Percentiles rank a stretch among this genome's conserved stretches.
These are phyloP conservation scores for Python bivittatus DNA, from an alignment of 2,113 vertebrate species.

Conservation along the genomic window DNA sequence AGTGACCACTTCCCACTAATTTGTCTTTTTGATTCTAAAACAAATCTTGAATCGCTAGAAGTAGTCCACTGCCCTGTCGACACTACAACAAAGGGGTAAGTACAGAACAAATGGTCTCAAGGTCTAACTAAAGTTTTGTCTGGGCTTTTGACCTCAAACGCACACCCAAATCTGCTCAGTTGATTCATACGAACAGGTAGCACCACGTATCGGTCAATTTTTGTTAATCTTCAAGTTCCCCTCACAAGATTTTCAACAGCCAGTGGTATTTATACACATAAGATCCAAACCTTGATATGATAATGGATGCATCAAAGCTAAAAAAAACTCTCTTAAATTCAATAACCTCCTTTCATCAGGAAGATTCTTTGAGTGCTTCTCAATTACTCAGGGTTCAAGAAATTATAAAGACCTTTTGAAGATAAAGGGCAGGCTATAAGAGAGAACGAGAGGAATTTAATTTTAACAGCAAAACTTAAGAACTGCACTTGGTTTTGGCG, in stretches of 20 bases:
- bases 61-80: neutral
- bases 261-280: neutral
- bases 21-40: too few species aligned
- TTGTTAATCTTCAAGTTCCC: neutral
- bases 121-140: neutral
- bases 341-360: neutral
- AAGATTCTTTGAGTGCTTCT: neutral
- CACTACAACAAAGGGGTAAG: neutral
- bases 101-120: neutral
- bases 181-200: neutral
- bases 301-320: neutral
- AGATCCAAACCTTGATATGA: neutral
- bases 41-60: too few species aligned
- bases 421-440: neutral
- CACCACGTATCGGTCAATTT: neutral
- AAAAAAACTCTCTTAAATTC: neutral
- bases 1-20: too few species aligned
- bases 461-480: neutral
- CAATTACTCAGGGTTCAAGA: neutral
- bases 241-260: neutral
- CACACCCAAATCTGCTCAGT: neutral
- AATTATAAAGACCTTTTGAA: neutral
- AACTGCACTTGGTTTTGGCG: neutral
- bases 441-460: neutral
- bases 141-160: neutral